Evolutionary conservation across 2,797 vertebrate species (phyloP), one percentile per base, ranked within the genome.

Genomic region (Brachyalestes nurse): DNA sequence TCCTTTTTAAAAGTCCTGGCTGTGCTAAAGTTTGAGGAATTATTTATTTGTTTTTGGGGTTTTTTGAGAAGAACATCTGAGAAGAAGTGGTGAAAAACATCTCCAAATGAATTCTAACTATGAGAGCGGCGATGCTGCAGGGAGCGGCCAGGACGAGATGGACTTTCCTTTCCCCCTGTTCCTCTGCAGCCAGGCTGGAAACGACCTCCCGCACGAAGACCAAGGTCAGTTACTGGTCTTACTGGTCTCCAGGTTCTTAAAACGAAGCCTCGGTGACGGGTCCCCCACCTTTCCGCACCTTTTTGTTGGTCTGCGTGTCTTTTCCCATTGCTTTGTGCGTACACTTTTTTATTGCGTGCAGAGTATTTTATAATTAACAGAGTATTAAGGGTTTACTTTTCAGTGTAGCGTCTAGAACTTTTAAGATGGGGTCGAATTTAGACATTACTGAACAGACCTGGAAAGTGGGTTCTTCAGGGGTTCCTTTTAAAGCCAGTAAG

Each of bases 151-250:
- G 82, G 96, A 96, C 78, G 97, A 99, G 71, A 80, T 97, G 87
- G 96, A 98, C 90, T 97, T 99, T 86, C 94, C 95, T 5, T 95
- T 96, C 57, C 81, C 71, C 45, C 90, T 98, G 82, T 97, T 99
- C 91, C 91, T 95, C 57, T 97, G 96, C 88, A 86, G 88, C 34
- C 72, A 88, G 67, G 16, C 88, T 38, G 91, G 67, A 69, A 88
- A 87, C 0, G 95, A 96, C 77, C 95, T 95, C 79, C 34, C 88
- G 73, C 90, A 89, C 82, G 91, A 92, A 70, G 86, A 92, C 2
- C 93, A 93, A 96, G 97, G 97, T 98, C 88, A 89, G 95, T 94
- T 84, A n/a, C 2, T 38, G 4, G 1, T n/a, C 21, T n/a, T 40
- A 77, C 21, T 1, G 34, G 19, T n/a, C 40, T 7, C 45, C 23